Base-by-base conservation (phyloP, 1,140 invertebrate genomes). In the Leptinotarsa undecemlineata region DNA sequence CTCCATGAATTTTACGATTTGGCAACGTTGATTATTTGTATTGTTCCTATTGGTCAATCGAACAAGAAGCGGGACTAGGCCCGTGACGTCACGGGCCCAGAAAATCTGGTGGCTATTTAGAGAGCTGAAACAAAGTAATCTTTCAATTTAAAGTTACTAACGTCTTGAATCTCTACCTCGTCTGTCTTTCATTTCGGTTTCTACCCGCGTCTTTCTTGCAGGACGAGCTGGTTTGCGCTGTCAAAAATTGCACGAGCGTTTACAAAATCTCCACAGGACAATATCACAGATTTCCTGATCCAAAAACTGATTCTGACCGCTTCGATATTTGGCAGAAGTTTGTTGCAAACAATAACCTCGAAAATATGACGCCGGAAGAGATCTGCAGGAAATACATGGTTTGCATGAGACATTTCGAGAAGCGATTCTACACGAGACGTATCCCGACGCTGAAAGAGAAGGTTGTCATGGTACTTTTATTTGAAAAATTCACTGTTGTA, bases 241-340 rank as follows among this genome's bases (percentile, higher is more conserved):
- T 57, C 3, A 57, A 19, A 57, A 15, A 57, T 19, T 57, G 51
- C 51, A 57, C 13, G 51, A 57, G 51, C 51, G n/a, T 57, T 15
- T 57, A 57, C 51, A n/a, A 19, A 57, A 6, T 57, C n/a, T 57
- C 51, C 51, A 14, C 15, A 57, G 51, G 15, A n/a, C 15, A 17
- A 2, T 17, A 57, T 57, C 51, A 57, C n/a, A 57, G 51, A 57
- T 57, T 67, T 11, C 64, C 64, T 17, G 26, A 67, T 67, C 64
- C 64, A 21, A 14, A 19, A 6, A n/a, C 23, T 4, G 64, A 67
- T 26, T 23, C 19, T 3, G 64, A 67, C 26, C 23, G 64, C 8
- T 67, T 67, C 14, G 64, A 67, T 67, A 67, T 67, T 6, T 67
- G 64, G 64, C 64, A 13, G 17, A 23, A 26, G 4, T 42, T 67